A percentile compares a stretch with the other conserved stretches of the same genome.
phyloP scores from a whole-genome alignment of 2,888 invertebrate species.

The Teleogryllus oceanicus region DNA sequence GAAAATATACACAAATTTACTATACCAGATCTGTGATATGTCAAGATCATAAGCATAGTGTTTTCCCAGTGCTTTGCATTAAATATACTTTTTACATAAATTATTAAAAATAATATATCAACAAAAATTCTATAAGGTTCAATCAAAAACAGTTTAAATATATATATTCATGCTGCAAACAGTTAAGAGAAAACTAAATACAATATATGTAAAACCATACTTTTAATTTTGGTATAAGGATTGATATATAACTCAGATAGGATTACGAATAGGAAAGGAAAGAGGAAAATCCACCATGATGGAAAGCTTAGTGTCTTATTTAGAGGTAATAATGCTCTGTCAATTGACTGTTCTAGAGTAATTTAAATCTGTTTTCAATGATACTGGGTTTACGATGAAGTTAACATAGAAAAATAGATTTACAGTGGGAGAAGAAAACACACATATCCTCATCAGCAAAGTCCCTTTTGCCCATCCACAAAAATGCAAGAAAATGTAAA shows the following conservation, averaged over 20 bases:
- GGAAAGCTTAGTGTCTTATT: too few species aligned
- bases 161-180: slow-evolving; percentile 3
- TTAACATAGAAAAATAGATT: not conserved
- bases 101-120: not conserved
- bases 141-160: not conserved
- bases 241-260: not conserved
- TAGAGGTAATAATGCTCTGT: not conserved
- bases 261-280: not conserved
- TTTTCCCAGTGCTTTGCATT: not conserved
- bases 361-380: not conserved
- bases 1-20: too few species aligned
- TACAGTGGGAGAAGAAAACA: not conserved
- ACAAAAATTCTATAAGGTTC: not conserved
- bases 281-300: not conserved
- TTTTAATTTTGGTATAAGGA: not conserved
- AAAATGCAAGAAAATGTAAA: slow-evolving; percentile 5
- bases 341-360: not conserved
- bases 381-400: slow-evolving; percentile 8
- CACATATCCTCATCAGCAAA: not conserved
- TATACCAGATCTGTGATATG: too few species aligned
- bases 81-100: not conserved
- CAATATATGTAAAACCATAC: slow-evolving; percentile 18
- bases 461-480: not conserved
- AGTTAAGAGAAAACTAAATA: not conserved
- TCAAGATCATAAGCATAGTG: not conserved